These are phyloP conservation scores for Parotia lawesii DNA, from an alignment of 2,113 vertebrate genomes.

Conservation along the genomic window DNA sequence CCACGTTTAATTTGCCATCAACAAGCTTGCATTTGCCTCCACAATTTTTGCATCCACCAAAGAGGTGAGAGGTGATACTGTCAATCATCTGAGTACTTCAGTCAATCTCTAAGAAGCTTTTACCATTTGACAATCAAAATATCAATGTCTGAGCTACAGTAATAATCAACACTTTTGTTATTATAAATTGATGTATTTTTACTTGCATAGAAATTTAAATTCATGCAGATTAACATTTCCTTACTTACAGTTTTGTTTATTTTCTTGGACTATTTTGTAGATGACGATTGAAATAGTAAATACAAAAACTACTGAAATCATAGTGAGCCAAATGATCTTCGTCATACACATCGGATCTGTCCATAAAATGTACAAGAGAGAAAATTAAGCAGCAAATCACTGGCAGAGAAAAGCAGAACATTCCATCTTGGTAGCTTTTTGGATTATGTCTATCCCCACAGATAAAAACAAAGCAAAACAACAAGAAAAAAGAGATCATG, in stretches of 20 bases:
- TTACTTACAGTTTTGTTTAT: conserved; percentile 65
- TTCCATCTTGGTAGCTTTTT: background rate
- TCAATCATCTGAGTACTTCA: background rate
- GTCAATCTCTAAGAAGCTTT: background rate
- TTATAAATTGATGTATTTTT: background rate
- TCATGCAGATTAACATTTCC: background rate
- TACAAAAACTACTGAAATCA: conserved; percentile 65
- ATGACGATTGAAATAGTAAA: conserved; percentile 24
- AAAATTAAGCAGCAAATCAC: conserved; percentile 13
- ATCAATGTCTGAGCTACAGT: background rate
- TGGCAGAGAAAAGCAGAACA: background rate
- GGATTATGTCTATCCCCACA: background rate
- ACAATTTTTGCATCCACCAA: background rate
- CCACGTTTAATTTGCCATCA: background rate
- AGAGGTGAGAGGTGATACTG: background rate
- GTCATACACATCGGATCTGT: conserved; percentile 59
- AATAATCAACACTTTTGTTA: background rate
- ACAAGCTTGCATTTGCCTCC: background rate
- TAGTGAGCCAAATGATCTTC: conserved; percentile 68
- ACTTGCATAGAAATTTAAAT: background rate
- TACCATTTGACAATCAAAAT: background rate
- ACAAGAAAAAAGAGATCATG: background rate
- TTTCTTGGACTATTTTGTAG: conserved; percentile 66
- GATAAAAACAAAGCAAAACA: background rate
- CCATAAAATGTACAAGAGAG: conserved; percentile 13